Percentiles rank a stretch among this genome's conserved stretches.
Evolutionary conservation across 2,113 vertebrate genomes (phyloP).

Genomic region (Carlito syrichta): DNA sequence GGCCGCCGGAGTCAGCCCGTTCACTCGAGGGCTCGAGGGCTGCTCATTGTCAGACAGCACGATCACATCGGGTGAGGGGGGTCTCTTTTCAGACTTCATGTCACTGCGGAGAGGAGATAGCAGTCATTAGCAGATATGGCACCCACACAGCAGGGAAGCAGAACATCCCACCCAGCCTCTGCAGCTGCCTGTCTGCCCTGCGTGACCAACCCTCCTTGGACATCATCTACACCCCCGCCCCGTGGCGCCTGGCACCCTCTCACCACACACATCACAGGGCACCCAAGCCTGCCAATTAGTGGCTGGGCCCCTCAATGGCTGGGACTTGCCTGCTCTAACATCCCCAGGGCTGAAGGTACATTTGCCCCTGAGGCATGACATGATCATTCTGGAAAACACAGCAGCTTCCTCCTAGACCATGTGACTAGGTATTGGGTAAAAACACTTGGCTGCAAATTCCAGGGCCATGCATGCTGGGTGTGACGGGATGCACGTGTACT

Average conservation of each 20-base stretch:
- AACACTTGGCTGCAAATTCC: background rate
- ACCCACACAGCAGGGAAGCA: background rate
- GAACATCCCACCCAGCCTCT: background rate
- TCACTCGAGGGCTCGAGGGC: conserved; percentile 92
- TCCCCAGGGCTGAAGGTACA: background rate
- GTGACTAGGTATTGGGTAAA: background rate
- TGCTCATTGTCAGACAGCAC: conserved; percentile 96
- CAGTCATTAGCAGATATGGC: background rate
- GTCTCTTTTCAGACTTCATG: conserved; percentile 88
- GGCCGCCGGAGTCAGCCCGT: conserved; percentile 86
- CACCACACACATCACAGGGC: background rate
- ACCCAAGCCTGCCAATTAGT: background rate
- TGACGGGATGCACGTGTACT: background rate
- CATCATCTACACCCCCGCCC: background rate
- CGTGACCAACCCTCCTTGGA: background rate
- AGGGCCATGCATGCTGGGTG: background rate
- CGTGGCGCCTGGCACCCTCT: background rate
- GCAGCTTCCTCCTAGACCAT: background rate
- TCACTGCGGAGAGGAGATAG: conserved; percentile 80
- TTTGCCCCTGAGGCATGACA: background rate
- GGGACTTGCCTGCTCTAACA: background rate
- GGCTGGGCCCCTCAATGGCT: background rate
- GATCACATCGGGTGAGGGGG: conserved; percentile 92
- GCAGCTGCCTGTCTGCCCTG: background rate
- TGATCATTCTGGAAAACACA: background rate